Evolutionary conservation across 1,140 invertebrate species (phyloP), one percentile per base, ranked within the genome.

Genomic region (Megalonaias nervosa): DNA sequence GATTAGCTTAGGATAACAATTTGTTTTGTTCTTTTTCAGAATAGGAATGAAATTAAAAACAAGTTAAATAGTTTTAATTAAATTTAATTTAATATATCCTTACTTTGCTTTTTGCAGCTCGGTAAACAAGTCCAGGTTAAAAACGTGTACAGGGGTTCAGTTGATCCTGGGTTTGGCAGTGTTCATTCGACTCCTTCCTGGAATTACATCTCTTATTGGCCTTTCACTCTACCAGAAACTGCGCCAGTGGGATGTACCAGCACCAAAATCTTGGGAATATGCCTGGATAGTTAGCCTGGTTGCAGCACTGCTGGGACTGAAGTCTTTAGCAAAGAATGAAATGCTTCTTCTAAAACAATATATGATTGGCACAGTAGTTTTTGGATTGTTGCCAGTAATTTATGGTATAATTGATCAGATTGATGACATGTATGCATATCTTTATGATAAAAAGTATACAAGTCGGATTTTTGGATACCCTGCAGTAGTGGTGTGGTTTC

Each of bases 401-500:
- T 97, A 96, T 91, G 97, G 94, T 67, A 91, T 95, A 59, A 86
- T 94, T 74, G 95, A 95, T 89, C 97, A 97, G 89, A 95, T 96
- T 79, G 92, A 93, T 65, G 96, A 98, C 88, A 94, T 97, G n/a
- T 95, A 94, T 92, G 92, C 92, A 21, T 98, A 96, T 86, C 89
- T 97, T 14, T 93, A 93, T 19, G 92, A 93, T 82, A 94, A 94
- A 95, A 94, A 96, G 71, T 82, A 81, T 77, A 84, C 78, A 21
- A 84, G 79, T 80, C 82, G 84, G 74, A 87, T 86, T 84, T 83
- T 84, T 81, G 95, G 94, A 56, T 95, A 96, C 86, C 97, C 97
- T 0, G 96, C 98, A 89, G 96, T 96, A 55, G 91, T 99, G 23
- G 92, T 99, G 74, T 99, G 97, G 97, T 98, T 97, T 89, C 95